Evolutionary conservation across 2,888 invertebrate genomes (phyloP), one percentile per base, ranked within the genome.

Genomic region (Mesorhabditis spiculigera): DNA sequence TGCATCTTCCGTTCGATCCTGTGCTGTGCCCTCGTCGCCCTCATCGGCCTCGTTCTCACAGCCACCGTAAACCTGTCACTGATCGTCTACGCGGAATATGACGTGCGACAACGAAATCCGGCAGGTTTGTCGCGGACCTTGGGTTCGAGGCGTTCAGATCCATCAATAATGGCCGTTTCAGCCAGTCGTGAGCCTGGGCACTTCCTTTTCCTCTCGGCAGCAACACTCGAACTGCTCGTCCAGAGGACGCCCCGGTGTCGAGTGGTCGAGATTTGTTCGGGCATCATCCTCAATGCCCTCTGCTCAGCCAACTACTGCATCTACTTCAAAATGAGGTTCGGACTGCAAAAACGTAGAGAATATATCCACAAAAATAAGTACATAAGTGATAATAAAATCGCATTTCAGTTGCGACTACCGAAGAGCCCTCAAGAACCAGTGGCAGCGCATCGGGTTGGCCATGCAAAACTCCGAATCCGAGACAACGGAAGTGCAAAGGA

Each of bases 371-470:
- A 28, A 28, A 28, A 28, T 28, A 28, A 28, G 3, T 28, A 28
- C 28, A 28, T 28, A 28, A 28, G 3, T 28, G 28, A 28, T 28
- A 28, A 28, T 28, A 50, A 50, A 50, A 50, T 50, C 58, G 58
- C 8, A 50, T 13, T 50, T 50, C 58, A 50, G 58, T n/a, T 50
- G 58, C n/a, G 58, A 50, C 58, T 50, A 50, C n/a, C 58, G 58
- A n/a, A 10, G 58, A 50, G 58, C 58, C n/a, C 58, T 50, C n/a
- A 10, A n/a, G n/a, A 50, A n/a, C n/a, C 58, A 50, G n/a, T 50
- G 58, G 58, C 10, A 10, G n/a, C 8, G 10, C 8, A 50, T 50
- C n/a, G 58, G 58, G n/a, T 50, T 10, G 58, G 10, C 8, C n/a
- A 10, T n/a, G n/a, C n/a, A 13, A 10, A 10, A 50, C 8, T 50